phyloP scores from a whole-genome alignment of 1,140 invertebrate genomes.

The Heliconius eleuchia region DNA sequence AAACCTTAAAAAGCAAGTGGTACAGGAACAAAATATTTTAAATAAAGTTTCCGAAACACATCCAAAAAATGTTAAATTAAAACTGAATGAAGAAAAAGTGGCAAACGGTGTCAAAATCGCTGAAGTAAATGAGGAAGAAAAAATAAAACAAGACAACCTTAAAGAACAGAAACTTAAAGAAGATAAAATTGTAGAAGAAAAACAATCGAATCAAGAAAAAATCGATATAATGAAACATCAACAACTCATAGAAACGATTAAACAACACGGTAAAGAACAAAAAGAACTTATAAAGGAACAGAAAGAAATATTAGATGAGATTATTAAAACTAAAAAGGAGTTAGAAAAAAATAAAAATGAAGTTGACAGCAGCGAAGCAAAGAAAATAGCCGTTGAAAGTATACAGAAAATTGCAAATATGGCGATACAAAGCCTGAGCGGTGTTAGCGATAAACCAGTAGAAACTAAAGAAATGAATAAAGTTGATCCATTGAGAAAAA shows the following conservation, averaged over 20 bases:
- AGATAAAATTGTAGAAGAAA: not conserved
- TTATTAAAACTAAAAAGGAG: slow-evolving; percentile 80
- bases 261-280: slow-evolving; percentile 82
- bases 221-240: slow-evolving; percentile 73
- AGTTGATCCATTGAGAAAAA: slow-evolving; percentile 52
- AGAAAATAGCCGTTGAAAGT: slow-evolving; percentile 77
- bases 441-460: slow-evolving; percentile 61
- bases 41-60: slow-evolving; percentile 53
- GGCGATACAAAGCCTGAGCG: slow-evolving; percentile 72
- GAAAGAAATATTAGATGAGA: slow-evolving; percentile 82
- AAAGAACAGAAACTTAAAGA: slow-evolving; percentile 41
- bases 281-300: slow-evolving; percentile 82
- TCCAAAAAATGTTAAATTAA: slow-evolving; percentile 59
- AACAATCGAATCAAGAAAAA: slow-evolving; percentile 47
- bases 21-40: slow-evolving; percentile 37
- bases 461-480: slow-evolving; percentile 43
- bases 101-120: slow-evolving; percentile 43
- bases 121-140: slow-evolving; percentile 13
- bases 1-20: slow-evolving; percentile 35
- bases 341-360: slow-evolving; percentile 74
- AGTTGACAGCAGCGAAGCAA: slow-evolving; percentile 61
- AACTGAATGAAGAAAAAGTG: slow-evolving; percentile 52
- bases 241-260: slow-evolving; percentile 81
- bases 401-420: slow-evolving; percentile 78
- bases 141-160: slow-evolving; percentile 41